phyloP scores from a whole-genome alignment of 2,888 invertebrate species.

The Lordiphosa andalusiaca region DNA sequence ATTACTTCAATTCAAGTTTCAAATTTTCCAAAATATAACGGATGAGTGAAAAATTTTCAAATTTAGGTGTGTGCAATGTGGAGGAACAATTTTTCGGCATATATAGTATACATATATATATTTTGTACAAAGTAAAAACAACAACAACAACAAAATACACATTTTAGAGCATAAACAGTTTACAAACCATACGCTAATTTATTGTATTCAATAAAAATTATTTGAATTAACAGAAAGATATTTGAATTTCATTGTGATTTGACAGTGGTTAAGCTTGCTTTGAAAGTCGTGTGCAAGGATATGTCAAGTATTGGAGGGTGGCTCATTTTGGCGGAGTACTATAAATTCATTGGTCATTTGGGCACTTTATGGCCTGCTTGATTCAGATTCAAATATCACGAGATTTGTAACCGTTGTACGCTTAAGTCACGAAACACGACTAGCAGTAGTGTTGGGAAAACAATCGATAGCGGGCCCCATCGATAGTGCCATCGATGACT shows the following conservation, averaged over 20 bases:
- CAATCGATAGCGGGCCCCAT: too few relatives aligned
- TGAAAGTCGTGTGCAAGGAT: too few relatives aligned
- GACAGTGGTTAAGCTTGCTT: too few relatives aligned
- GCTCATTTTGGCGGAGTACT: too few relatives aligned
- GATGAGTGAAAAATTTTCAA: constrained; percentile 61
- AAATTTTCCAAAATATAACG: constrained; percentile 32
- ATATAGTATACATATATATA: constrained; percentile 58
- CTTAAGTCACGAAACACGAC: too few relatives aligned
- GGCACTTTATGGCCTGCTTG: too few relatives aligned
- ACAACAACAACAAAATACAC: constrained; percentile 17
- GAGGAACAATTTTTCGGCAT: constrained; percentile 74
- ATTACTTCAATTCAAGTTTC: constrained; percentile 18
- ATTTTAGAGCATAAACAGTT: constrained; percentile 59
- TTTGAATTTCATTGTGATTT: not conserved
- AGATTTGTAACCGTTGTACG: too few relatives aligned
- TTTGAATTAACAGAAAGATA: constrained; percentile 30
- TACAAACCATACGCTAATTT: constrained; percentile 66
- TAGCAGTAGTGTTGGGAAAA: too few relatives aligned
- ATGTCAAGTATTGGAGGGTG: too few relatives aligned
- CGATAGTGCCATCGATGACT: too few relatives aligned
- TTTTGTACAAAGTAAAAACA: constrained; percentile 68
- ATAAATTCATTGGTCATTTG: too few relatives aligned
- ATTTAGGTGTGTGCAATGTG: constrained; percentile 46
- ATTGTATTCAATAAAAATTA: constrained; percentile 67
- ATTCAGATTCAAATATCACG: too few relatives aligned